A percentile compares a stretch with the other conserved stretches of the same genome.
Conservation (phyloP, 1,140 invertebrate species). For the Araneus ventricosus region DNA sequence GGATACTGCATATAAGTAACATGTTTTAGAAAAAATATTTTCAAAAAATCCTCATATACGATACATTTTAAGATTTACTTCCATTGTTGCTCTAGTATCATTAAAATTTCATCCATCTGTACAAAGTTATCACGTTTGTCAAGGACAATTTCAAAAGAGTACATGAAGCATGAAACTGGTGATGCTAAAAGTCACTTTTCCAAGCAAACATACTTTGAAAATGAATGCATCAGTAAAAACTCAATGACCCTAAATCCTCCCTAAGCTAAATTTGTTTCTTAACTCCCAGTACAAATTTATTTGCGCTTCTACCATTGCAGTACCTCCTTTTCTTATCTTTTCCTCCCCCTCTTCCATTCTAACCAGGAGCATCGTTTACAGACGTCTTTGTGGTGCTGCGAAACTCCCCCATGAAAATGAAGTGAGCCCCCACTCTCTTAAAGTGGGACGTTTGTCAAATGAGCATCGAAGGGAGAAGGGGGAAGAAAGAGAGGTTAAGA, state of each 20-base stretch:
- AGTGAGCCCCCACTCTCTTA: not conserved
- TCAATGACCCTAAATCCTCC: not conserved
- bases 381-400: not conserved
- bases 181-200: not conserved
- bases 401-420: not conserved
- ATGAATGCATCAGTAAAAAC: not conserved
- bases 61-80: too few species aligned
- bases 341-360: not conserved
- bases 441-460: slow-evolving; percentile 34
- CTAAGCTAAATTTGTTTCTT: not conserved
- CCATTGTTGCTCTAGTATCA: too few species aligned
- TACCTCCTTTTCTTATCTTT: not conserved
- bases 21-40: too few species aligned
- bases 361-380: not conserved
- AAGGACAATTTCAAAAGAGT: too few species aligned
- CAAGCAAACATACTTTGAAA: not conserved
- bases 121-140: too few species aligned
- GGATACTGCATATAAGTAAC: too few species aligned
- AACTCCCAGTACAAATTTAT: not conserved
- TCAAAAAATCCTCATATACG: too few species aligned
- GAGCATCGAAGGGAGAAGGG: slow-evolving; percentile 14
- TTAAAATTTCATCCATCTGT: too few species aligned
- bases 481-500: not conserved
- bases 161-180: not conserved
- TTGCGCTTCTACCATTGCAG: not conserved